Evolutionary conservation across 1,140 invertebrate genomes (phyloP), one percentile per base, ranked within the genome.

Genomic region (Drosophila triauraria): DNA sequence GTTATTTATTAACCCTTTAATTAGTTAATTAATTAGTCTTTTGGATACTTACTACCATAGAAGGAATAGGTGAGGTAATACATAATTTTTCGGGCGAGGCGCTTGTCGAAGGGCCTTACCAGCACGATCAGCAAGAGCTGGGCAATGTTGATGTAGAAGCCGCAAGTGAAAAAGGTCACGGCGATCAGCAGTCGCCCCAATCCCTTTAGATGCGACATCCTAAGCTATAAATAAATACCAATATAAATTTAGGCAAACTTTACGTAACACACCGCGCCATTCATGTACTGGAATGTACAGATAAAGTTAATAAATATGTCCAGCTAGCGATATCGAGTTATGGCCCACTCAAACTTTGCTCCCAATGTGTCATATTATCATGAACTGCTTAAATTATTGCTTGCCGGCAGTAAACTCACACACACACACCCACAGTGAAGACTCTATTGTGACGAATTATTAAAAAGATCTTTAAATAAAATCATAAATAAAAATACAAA

Each of bases 1-100:
- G 32, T 20, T 10, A 25, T 2, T 30, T 2, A 32, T 6, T 20
- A 20, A 20, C 17, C 0, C n/a, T 27, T 27, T n/a, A 27, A 9
- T 10, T 8, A 53, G 23, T 5, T 9, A 10, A 38, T 15, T 15
- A 38, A 15, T 15, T 23, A 13, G 4, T 4, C 17, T 9, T 7
- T 9, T 13, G 32, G 20, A 93, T 27, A 97, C 97, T 97, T 96
- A 99, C 98, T 97, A 92, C 95, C 95, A 94, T 98, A 97, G 84
- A 98, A 95, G 64, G 96, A 96, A 92, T 98, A 99, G 68, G 96
- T 96, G 59, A 99, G 94, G 94, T 98, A 98, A 92, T 97, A 98
- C 93, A 98, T 98, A 40, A 99, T 95, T 93, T 97, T 97, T 85
- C 98, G 95, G 92, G 97, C 99, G 15, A 97, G 93, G 74, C 93